Base-by-base conservation (phyloP, 2,113 vertebrate genomes). In the Gambusia holbrooki region DNA sequence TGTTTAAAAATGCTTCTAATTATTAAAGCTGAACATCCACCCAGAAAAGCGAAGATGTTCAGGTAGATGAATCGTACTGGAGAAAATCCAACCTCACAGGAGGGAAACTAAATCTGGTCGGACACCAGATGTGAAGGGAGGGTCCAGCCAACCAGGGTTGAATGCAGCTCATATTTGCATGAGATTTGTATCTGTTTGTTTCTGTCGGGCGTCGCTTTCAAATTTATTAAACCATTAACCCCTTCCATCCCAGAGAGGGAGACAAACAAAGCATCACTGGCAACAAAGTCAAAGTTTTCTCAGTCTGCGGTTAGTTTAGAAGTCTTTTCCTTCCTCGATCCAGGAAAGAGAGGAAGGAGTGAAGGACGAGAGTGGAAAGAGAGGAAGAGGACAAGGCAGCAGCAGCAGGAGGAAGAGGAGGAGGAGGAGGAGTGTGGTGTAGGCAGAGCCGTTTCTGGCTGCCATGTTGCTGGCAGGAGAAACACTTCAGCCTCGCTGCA, bases 311-410 rank as follows among this genome's bases (percentile, higher is more conserved):
- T 72, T 64, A 51, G 79, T 79, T 76, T 84, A 69, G 66, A 87
- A 79, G 76, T 32, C 60, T 40, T 63, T 77, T 83, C 62, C 66
- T 71, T 12, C 68, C 19, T 48, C 76, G 69, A 69, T 81, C 35
- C 48, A 11, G 68, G 60, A 45, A 80, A 76, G 48, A 76, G 78
- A 88, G 48, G 77, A 66, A 61, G 28, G 22, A 71, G 72, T 5
- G 80, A 87, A 85, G 76, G 86, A 82, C 28, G 72, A 77, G 69
- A 64, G 62, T 27, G 79, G 83, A 89, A 86, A 89, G 87, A 40
- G 86, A 73, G 89, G 86, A 87, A 89, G 84, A 80, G 82, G n/a
- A 74, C 19, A 0, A 54, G 51, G 25, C 51, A 11, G 51, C 22
- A 58, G 13, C 33, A 35, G 33, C 33, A 35, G 33, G 33, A 35